Percentiles rank a stretch among this genome's conserved stretches.
phyloP scores from a whole-genome alignment of 2,888 invertebrate species.

The Keiferia lycopersicella region DNA sequence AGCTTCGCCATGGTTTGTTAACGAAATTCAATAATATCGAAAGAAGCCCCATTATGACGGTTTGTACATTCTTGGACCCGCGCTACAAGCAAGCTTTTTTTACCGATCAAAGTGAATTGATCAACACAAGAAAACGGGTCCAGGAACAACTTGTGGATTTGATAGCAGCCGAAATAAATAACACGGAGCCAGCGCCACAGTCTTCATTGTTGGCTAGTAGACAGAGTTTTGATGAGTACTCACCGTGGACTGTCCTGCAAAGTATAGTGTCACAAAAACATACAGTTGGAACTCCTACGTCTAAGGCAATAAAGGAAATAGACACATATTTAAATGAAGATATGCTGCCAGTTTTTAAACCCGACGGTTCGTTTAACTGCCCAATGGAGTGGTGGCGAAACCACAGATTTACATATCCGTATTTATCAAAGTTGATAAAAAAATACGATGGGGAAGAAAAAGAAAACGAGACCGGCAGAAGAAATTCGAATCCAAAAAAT shows the following conservation, averaged over 20 bases:
- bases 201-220: background rate
- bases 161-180: background rate
- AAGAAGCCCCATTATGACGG: conserved; percentile 32
- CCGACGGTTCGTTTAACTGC: conserved; percentile 15
- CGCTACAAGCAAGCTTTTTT: conserved; percentile 34
- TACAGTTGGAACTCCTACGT: conserved; percentile 12
- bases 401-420: background rate
- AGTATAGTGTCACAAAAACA: conserved; percentile 30
- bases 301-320: conserved; percentile 1
- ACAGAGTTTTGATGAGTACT: conserved; percentile 32
- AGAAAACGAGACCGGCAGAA: background rate
- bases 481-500: background rate
- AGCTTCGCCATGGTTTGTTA: conserved; percentile 27
- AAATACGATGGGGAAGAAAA: background rate
- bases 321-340: conserved; percentile 10
- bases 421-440: background rate
- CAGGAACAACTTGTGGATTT: conserved; percentile 27
- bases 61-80: conserved; percentile 35
- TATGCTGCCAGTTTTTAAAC: conserved; percentile 1
- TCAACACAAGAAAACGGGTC: conserved; percentile 29
- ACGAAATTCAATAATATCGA: conserved; percentile 28
- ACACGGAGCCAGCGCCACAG: no score
- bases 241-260: conserved; percentile 34
- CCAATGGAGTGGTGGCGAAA: conserved; percentile 16
- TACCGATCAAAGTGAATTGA: conserved; percentile 31